A percentile compares a stretch with the other conserved stretches of the same genome.
Conservation (phyloP, 2,888 invertebrate species). For the Sialis lutaria region DNA sequence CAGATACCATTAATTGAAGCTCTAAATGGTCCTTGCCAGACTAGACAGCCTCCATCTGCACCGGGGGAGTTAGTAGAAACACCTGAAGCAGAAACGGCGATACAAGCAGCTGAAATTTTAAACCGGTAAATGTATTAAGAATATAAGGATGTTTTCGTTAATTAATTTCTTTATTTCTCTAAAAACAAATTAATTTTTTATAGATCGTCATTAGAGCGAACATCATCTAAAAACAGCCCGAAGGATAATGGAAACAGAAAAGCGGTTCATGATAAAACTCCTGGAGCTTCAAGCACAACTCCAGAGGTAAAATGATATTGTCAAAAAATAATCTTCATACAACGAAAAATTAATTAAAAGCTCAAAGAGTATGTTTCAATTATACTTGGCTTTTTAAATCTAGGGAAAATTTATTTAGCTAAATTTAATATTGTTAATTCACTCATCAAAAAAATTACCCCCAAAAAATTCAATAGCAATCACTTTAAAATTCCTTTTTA, state of each 20-base stretch:
- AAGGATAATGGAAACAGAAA: conserved; percentile 23
- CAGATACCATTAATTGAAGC: conserved; percentile 90
- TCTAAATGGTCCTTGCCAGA: conserved; percentile 72
- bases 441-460: too few relatives aligned
- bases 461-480: too few relatives aligned
- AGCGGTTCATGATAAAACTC: conserved; percentile 18
- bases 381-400: conserved; percentile 1
- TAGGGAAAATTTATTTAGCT: too few relatives aligned
- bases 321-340: conserved; percentile 3
- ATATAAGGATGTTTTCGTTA: neutral
- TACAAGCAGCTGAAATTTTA: conserved; percentile 49
- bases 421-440: too few relatives aligned
- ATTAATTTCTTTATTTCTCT: too few relatives aligned
- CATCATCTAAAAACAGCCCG: conserved; percentile 19
- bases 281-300: conserved; percentile 22
- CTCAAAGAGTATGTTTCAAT: conserved; percentile 2
- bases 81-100: conserved; percentile 44
- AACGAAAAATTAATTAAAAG: conserved; percentile 2
- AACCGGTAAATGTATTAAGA: conserved; percentile 26
- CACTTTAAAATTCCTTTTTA: too few relatives aligned
- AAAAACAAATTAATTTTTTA: conserved; percentile 4
- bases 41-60: conserved; percentile 27
- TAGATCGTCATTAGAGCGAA: conserved; percentile 31
- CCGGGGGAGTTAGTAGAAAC: conserved; percentile 31
- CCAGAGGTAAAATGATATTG: conserved; percentile 28